A percentile compares a stretch with the other conserved stretches of the same genome.
These are phyloP conservation scores for Mimumesa dahlbomi DNA, from an alignment of 2,888 invertebrate species.

Conservation along the genomic window DNA sequence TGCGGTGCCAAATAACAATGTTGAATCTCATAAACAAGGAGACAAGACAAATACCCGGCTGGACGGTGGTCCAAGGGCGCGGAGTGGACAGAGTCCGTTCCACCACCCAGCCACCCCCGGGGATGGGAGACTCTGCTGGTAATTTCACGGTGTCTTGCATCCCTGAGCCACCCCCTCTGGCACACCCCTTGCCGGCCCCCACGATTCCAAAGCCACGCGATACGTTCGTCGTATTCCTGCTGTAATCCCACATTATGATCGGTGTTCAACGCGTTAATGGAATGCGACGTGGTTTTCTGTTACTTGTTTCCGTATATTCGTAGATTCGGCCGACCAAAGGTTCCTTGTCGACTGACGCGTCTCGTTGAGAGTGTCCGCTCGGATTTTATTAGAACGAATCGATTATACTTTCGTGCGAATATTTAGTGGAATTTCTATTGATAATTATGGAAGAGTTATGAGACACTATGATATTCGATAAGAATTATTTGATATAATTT, in stretches of 20 bases:
- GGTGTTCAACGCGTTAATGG: slow-evolving; percentile 64
- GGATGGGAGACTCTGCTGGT: slow-evolving; percentile 81
- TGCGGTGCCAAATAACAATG: slow-evolving; percentile 81
- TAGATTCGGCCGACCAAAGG: not conserved
- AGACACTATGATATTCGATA: no score
- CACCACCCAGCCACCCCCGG: slow-evolving; percentile 73
- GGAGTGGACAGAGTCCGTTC: slow-evolving; percentile 80
- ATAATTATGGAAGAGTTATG: no score
- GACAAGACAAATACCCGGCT: slow-evolving; percentile 80
- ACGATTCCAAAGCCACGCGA: slow-evolving; percentile 39
- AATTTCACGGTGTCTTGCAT: slow-evolving; percentile 84
- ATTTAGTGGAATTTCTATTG: no score
- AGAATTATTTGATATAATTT: no score
- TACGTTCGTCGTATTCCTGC: slow-evolving; percentile 53
- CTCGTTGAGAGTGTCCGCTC: no score
- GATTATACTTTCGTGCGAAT: no score
- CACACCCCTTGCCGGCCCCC: slow-evolving; percentile 59
- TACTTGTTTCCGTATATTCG: not conserved
- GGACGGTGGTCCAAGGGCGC: slow-evolving; percentile 74
- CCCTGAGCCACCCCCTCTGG: slow-evolving; percentile 80
- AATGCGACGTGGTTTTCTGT: slow-evolving; percentile 30
- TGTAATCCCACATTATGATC: slow-evolving; percentile 66
- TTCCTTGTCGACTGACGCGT: not conserved
- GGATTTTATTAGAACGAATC: no score
- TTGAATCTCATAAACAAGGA: slow-evolving; percentile 81